Evolutionary conservation across 2,797 vertebrate genomes (phyloP).

Genomic region (Gouania willdenowi): DNA sequence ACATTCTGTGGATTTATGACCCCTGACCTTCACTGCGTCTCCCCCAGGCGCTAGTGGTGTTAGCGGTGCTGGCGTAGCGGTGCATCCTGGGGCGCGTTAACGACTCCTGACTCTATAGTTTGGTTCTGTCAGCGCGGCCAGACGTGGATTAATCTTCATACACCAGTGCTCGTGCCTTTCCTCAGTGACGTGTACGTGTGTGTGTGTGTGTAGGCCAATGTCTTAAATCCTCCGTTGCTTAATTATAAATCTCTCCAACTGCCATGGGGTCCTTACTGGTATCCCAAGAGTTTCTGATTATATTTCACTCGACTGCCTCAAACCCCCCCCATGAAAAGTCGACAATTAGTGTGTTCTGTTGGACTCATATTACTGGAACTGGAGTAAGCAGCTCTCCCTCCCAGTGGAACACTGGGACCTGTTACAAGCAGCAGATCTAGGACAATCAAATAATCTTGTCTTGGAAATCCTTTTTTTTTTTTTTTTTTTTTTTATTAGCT

Average conservation of each 20-base stretch:
- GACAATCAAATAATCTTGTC: background rate
- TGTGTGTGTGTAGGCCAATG: slow-evolving; percentile 17
- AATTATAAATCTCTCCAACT: slow-evolving; percentile 75
- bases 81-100: slow-evolving; percentile 52
- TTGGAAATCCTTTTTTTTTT: too few relatives aligned
- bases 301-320: slow-evolving; percentile 52
- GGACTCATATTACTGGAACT: too few relatives aligned
- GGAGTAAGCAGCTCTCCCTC: slow-evolving; percentile 15
- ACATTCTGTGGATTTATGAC: slow-evolving; percentile 63
- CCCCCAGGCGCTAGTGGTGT: slow-evolving; percentile 18
- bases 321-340: slow-evolving; percentile 45
- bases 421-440: slow-evolving; percentile 18
- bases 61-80: slow-evolving; percentile 16
- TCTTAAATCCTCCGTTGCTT: slow-evolving; percentile 63
- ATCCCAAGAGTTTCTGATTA: slow-evolving; percentile 59
- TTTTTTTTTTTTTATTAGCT: too few relatives aligned
- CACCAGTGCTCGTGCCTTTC: slow-evolving; percentile 3
- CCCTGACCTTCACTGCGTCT: slow-evolving; percentile 56
- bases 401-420: slow-evolving; percentile 13
- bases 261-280: slow-evolving; percentile 41
- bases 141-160: slow-evolving; percentile 57
- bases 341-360: slow-evolving; percentile 45
- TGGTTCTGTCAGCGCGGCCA: slow-evolving; percentile 42
- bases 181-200: slow-evolving; percentile 1
- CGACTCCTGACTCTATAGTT: slow-evolving; percentile 56